Percentiles rank a stretch among this genome's conserved stretches.
These are phyloP conservation scores for Boleophthalmus pectinirostris DNA, from an alignment of 2,113 vertebrate genomes.

Conservation along the genomic window DNA sequence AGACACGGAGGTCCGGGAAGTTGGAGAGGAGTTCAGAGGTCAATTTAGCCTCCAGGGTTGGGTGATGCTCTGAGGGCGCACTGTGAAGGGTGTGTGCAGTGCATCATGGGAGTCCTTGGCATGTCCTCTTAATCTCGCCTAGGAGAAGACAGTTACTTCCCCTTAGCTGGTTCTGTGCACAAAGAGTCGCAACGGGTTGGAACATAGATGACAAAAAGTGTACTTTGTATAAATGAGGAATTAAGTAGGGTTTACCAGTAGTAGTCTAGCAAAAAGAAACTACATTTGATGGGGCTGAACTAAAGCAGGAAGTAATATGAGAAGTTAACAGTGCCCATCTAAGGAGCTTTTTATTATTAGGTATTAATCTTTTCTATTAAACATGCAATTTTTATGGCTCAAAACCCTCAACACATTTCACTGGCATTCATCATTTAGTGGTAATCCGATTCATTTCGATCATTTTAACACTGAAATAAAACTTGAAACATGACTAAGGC, in stretches of 20 bases:
- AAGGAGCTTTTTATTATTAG: no score
- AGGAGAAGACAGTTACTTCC: conserved; percentile 55
- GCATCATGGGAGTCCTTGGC: conserved; percentile 71
- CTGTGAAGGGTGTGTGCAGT: conserved; percentile 37
- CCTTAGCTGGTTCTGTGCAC: conserved; percentile 47
- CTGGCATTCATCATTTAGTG: background rate
- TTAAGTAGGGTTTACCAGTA: background rate
- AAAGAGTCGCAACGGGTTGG: conserved; percentile 26
- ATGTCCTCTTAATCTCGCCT: conserved; percentile 67
- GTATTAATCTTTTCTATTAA: no score
- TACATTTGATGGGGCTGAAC: background rate
- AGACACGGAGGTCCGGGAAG: conserved; percentile 51
- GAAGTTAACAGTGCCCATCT: background rate
- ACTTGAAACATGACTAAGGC: background rate
- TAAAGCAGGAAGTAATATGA: background rate
- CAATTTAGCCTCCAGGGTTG: conserved; percentile 63
- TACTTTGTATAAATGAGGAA: conserved; percentile 25
- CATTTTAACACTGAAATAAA: background rate
- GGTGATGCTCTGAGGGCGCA: conserved; percentile 46
- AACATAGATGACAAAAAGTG: conserved; percentile 24
- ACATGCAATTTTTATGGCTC: no score
- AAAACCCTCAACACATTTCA: no score
- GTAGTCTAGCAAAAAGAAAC: background rate
- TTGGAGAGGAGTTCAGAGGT: conserved; percentile 54
- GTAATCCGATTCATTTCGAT: background rate